Conservation (phyloP, 2,797 vertebrate species). For the Chanos chanos region DNA sequence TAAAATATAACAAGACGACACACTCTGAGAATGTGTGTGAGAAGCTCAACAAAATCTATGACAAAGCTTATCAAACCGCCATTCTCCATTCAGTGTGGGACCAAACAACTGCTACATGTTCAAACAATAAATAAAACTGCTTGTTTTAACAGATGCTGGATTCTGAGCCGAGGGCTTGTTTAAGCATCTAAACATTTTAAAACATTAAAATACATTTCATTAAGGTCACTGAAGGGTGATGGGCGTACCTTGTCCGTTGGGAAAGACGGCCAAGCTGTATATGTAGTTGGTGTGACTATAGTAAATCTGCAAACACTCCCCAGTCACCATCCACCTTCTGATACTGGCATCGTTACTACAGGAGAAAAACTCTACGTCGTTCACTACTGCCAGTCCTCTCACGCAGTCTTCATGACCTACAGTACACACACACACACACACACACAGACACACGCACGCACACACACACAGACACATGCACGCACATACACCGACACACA, state of each 20-base stretch:
- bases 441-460: no score
- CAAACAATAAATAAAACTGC: not conserved
- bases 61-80: no score
- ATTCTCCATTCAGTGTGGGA: no score
- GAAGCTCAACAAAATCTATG: not conserved
- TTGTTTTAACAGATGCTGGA: no score
- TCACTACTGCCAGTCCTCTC: constrained; percentile 88
- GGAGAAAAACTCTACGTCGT: constrained; percentile 89
- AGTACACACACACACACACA: constrained; percentile 9
- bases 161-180: no score
- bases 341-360: constrained; percentile 94
- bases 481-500: no score
- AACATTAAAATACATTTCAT: no score
- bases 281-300: constrained; percentile 96
- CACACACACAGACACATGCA: no score
- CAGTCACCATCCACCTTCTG: constrained; percentile 89
- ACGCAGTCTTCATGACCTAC: constrained; percentile 96
- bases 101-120: no score
- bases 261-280: constrained; percentile 90
- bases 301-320: constrained; percentile 89
- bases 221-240: no score
- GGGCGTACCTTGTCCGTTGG: constrained; percentile 83
- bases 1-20: no score
- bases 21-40: not conserved
- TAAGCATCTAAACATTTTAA: no score